These are phyloP conservation scores for Monarcha castaneiventris DNA, from an alignment of 2,113 vertebrate genomes.

Conservation along the genomic window DNA sequence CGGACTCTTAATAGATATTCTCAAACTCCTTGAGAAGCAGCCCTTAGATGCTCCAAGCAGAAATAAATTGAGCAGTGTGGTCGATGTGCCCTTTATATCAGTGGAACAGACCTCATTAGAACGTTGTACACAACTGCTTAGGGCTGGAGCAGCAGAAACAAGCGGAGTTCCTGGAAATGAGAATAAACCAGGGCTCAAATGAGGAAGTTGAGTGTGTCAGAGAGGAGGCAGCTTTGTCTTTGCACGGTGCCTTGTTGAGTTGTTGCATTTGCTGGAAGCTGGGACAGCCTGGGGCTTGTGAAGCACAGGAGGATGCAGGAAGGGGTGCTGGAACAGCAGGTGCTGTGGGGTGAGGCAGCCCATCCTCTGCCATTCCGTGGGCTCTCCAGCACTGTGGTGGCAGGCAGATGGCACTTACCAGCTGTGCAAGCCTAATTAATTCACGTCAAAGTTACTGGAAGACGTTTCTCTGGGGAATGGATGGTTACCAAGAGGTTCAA, in stretches of 20 bases:
- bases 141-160: background rate
- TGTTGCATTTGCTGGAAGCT: background rate
- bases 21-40: background rate
- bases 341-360: background rate
- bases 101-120: background rate
- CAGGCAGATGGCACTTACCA: constrained; percentile 62
- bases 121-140: background rate
- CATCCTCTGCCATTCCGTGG: background rate
- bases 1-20: constrained; percentile 13
- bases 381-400: background rate
- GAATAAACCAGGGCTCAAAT: background rate
- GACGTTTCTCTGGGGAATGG: constrained; percentile 42
- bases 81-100: background rate
- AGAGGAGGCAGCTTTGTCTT: background rate
- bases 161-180: background rate
- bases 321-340: background rate
- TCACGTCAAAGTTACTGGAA: constrained; percentile 61
- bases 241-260: background rate
- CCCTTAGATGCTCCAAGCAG: background rate
- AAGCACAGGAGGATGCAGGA: background rate
- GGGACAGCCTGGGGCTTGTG: background rate
- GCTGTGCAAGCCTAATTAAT: constrained; percentile 72
- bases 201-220: background rate
- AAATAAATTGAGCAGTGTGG: constrained; percentile 1
- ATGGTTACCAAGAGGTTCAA: constrained; percentile 27